phyloP scores from a whole-genome alignment of 2,113 vertebrate genomes.

The Trinectes maculatus region DNA sequence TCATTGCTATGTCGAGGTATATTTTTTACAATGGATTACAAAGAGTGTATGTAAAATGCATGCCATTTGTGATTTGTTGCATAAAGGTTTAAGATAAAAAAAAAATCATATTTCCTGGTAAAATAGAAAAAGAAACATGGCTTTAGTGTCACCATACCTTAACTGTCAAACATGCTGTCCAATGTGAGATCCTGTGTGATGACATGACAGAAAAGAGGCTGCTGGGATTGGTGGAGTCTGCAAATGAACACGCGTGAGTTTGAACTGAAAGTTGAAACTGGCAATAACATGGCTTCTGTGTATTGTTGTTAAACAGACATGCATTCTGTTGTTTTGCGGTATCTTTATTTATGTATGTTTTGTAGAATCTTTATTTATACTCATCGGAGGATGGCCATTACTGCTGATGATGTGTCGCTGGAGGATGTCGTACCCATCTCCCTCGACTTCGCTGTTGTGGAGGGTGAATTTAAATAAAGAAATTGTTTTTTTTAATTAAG shows the following conservation, averaged over 20 bases:
- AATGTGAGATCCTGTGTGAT: slow-evolving; percentile 81
- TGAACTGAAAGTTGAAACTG: background rate
- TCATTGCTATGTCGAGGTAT: too few species aligned
- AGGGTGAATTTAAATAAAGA: too few species aligned
- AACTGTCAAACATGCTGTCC: slow-evolving; percentile 84
- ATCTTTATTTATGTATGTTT: slow-evolving; percentile 84
- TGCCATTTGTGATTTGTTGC: background rate
- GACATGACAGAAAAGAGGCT: slow-evolving; percentile 85
- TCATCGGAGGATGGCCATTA: slow-evolving; percentile 93
- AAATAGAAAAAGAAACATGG: background rate
- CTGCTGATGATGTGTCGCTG: slow-evolving; percentile 89
- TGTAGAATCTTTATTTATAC: slow-evolving; percentile 88
- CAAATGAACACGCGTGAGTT: slow-evolving; percentile 84
- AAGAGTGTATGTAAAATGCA: background rate
- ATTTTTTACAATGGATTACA: too few species aligned
- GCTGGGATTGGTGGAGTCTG: slow-evolving; percentile 87
- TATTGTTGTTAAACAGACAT: background rate
- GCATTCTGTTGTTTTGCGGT: slow-evolving; percentile 78
- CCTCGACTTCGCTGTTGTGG: slow-evolving; percentile 86
- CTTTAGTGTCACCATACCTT: slow-evolving; percentile 32
- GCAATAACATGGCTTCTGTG: background rate
- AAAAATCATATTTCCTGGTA: background rate
- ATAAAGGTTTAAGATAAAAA: background rate
- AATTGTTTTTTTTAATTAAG: too few species aligned
- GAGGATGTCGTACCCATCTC: slow-evolving; percentile 87